phyloP scores from a whole-genome alignment of 2,888 invertebrate genomes.

The Bombylius major region DNA sequence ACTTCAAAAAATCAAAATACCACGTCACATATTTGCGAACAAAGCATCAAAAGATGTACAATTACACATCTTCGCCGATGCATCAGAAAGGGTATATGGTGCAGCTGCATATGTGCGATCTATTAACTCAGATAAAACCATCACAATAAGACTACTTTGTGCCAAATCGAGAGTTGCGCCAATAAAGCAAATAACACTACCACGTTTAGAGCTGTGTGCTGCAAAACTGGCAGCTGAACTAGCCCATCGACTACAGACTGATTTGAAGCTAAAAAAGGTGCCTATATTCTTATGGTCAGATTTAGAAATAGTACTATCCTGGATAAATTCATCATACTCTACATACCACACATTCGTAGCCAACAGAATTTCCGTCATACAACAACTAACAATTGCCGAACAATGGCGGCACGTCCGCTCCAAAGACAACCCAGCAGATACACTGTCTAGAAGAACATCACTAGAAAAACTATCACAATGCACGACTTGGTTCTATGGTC shows the following conservation, averaged over 20 bases:
- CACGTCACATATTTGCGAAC: background rate
- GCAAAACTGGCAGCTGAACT: background rate
- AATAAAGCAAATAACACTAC: too few relatives aligned
- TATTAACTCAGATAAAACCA: too few relatives aligned
- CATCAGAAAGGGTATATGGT: too few relatives aligned
- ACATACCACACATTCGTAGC: constrained; percentile 3
- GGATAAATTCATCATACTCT: background rate
- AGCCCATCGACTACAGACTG: background rate
- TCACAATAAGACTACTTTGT: too few relatives aligned
- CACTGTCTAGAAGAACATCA: constrained; percentile 10
- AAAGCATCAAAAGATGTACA: background rate
- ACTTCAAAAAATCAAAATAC: too few relatives aligned
- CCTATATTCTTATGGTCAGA: background rate
- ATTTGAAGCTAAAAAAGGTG: background rate
- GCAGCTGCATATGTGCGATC: too few relatives aligned
- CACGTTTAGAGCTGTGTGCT: too few relatives aligned
- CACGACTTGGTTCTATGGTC: constrained; percentile 14
- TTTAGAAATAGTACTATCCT: background rate
- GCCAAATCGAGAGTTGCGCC: too few relatives aligned
- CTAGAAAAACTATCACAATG: constrained; percentile 5
- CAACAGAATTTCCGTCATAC: constrained; percentile 12
- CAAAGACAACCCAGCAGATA: constrained; percentile 12
- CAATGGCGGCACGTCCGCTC: constrained; percentile 12
- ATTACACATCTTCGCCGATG: too few relatives aligned
- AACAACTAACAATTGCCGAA: background rate